Base-by-base conservation (phyloP, 35 echinoderm and acorn worm genomes). In the Eucidaris tribuloides region DNA sequence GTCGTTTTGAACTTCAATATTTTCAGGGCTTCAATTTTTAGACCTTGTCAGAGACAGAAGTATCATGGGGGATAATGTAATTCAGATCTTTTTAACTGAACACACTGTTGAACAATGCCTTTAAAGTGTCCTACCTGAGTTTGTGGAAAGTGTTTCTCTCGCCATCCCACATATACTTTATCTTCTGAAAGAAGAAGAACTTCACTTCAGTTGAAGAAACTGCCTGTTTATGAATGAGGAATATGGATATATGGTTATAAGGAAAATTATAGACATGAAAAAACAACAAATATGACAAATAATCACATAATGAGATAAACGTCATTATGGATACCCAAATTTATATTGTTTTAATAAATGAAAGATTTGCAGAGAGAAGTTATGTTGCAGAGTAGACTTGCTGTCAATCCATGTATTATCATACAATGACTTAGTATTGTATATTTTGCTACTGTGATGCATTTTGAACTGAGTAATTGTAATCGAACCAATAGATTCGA, bases 151-250 rank as follows among this genome's bases (percentile, higher is more conserved):
- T 40, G 46, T 46, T 28, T 13, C 84, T 44, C 20, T 90, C 88
- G 22, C 40, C 45, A 39, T 90, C 81, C 88, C 88, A 90, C 0
- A 90, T 65, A 48, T 90, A 90, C 70, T 85, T 90, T 38, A 90
- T 35, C 31, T 90, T 90, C 45, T 90, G 88, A 54, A 90, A 90
- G 25, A 58, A 19, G 5, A 90, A 84, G 62, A 77, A 90, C 4
- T 81, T 61, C 9, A 84, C 58, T 62, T 62, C 32, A 6, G 4
- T 6, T 62, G n/a, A 3, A 4, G 6, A n/a, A 25, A 20, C 58
- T 30, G 32, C 22, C 22, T 62, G 32, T 62, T 25, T 62, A 25
- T 62, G 58, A 62, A 4, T 62, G 22, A 25, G n/a, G 58, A 62
- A 62, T 7, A 25, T 62, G 58, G 19, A 62, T 25, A 62, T 25